Evolutionary conservation across 2,888 invertebrate genomes (phyloP).

Genomic region (Drosophila gaucha): DNA sequence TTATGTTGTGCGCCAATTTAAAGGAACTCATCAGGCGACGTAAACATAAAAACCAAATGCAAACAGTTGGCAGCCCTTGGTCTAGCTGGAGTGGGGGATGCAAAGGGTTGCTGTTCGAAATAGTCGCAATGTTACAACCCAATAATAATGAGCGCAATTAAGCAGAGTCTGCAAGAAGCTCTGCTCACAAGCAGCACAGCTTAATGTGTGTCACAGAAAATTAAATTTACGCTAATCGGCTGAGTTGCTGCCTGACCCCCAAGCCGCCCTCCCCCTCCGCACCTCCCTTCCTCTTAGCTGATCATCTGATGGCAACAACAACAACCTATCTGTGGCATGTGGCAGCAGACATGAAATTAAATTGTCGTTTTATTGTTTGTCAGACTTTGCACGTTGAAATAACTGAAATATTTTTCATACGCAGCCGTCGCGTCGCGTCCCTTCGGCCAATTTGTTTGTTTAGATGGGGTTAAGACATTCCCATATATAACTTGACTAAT

Average conservation of each 20-base stretch:
- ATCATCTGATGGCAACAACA: constrained; percentile 17
- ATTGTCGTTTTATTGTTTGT: constrained; percentile 75
- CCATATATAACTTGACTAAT: constrained; percentile 72
- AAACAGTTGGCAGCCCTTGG: constrained; percentile 48
- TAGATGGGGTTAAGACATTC: constrained; percentile 78
- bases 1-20: constrained; percentile 62
- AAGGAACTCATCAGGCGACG: constrained; percentile 37
- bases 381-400: constrained; percentile 60
- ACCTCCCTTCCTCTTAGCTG: background rate
- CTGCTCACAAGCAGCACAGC: constrained; percentile 47
- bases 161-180: constrained; percentile 9
- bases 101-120: constrained; percentile 32
- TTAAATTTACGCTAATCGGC: constrained; percentile 74
- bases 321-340: constrained; percentile 42
- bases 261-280: no score
- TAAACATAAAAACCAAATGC: constrained; percentile 71
- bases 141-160: constrained; percentile 78
- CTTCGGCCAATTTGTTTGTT: constrained; percentile 74
- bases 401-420: constrained; percentile 66
- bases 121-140: constrained; percentile 62
- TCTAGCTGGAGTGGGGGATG: background rate
- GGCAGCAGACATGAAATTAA: constrained; percentile 71
- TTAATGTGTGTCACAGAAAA: constrained; percentile 77
- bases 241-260: constrained; percentile 1
- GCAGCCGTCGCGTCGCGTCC: constrained; percentile 44